Percentiles rank a stretch among this genome's conserved stretches.
Conservation (phyloP, 2,113 vertebrate species). For the Mixornis gularis region DNA sequence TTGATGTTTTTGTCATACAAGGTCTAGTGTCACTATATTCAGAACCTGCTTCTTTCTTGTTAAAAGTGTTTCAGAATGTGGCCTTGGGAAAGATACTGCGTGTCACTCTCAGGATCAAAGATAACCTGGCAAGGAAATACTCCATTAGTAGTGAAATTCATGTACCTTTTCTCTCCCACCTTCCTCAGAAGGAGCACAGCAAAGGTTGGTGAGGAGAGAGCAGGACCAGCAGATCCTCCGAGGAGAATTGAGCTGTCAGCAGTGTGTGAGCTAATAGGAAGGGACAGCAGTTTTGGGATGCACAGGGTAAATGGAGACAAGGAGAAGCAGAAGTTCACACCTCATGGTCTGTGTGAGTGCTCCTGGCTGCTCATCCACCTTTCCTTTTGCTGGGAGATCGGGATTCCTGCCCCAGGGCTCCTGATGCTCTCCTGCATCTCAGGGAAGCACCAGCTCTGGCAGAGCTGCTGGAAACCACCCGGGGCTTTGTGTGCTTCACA, state of each 20-base stretch:
- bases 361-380: neutral
- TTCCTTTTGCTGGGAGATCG: rapidly evolving
- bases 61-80: constrained; percentile 66
- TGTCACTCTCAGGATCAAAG: constrained; percentile 56
- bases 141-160: constrained; percentile 46
- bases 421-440: neutral
- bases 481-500: neutral
- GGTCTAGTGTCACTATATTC: constrained; percentile 72
- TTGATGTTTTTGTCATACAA: constrained; percentile 73
- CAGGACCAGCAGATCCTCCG: neutral
- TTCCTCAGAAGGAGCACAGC: neutral
- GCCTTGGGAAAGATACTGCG: constrained; percentile 57
- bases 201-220: neutral
- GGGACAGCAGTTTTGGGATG: neutral
- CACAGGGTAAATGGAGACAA: neutral
- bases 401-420: neutral
- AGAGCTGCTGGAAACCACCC: neutral
- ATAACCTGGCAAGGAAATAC: constrained; percentile 27
- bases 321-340: constrained; percentile 24
- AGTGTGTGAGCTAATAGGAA: neutral
- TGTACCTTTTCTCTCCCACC: neutral
- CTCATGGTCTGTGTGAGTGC: neutral
- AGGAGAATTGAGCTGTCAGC: constrained; percentile 31
- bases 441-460: neutral
- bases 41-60: constrained; percentile 67